phyloP scores from a whole-genome alignment of 2,113 vertebrate species.

The Coptodon rendalli region DNA sequence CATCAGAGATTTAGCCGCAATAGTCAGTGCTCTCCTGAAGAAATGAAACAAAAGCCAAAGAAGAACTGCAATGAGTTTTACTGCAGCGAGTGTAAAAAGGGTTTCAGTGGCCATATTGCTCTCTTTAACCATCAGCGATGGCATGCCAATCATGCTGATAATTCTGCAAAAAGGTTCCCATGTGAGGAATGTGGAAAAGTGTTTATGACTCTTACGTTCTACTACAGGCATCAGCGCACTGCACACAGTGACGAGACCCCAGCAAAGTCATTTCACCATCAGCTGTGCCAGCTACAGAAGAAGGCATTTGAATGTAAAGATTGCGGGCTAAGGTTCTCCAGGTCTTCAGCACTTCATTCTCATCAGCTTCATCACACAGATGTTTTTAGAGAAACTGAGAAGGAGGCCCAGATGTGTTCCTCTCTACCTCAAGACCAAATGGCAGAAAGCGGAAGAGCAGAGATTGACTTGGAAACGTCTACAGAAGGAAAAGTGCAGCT shows the following conservation, averaged over 20 bases:
- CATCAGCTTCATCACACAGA: constrained; percentile 71
- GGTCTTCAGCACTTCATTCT: constrained; percentile 72
- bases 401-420: not conserved
- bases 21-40: constrained; percentile 43
- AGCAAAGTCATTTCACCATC: constrained; percentile 73
- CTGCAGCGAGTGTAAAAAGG: constrained; percentile 68
- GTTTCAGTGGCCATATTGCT: constrained; percentile 54
- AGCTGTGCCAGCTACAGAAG: constrained; percentile 75
- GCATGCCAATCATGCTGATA: constrained; percentile 55
- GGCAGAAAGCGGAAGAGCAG: not conserved
- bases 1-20: constrained; percentile 70
- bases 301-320: constrained; percentile 73
- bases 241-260: constrained; percentile 64
- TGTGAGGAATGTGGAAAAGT: constrained; percentile 72
- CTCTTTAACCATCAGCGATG: constrained; percentile 69
- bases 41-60: constrained; percentile 53
- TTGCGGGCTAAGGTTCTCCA: constrained; percentile 72
- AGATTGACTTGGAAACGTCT: not conserved
- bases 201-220: constrained; percentile 66
- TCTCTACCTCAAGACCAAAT: not conserved
- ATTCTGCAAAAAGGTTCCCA: constrained; percentile 28
- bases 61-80: constrained; percentile 38
- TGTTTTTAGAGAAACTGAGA: constrained; percentile 53
- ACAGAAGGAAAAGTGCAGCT: not conserved
- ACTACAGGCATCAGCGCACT: constrained; percentile 63